Base-by-base conservation (phyloP, 2,888 invertebrate genomes). In the Zaprionus lineosus region DNA sequence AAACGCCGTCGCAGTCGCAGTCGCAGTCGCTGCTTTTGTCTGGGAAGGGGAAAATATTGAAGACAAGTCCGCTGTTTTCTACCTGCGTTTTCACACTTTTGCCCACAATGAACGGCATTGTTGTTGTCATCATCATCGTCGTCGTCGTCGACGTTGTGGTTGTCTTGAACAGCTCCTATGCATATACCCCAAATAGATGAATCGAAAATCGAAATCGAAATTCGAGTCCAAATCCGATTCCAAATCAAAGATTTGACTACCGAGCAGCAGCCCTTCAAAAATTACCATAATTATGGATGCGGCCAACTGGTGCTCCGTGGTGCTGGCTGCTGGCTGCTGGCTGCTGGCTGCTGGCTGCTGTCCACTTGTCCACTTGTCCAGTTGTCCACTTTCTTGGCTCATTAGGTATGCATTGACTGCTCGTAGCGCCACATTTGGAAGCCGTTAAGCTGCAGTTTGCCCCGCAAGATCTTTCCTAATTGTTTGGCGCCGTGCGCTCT, bases 211-310 rank as follows among this genome's bases (percentile, higher is more conserved):
- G 16, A 15, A 34, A 15, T 34, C 31, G 31, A 18, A 37, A 26
- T 41, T 34, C 19, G 24, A 15, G 18, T 16, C 44, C 9, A 16
- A 14, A 40, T 24, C 15, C n/a, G 11, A 11, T 46, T 40, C 46
- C 40, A 9, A 40, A 36, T 28, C n/a, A n/a, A 7, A 37, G 21
- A 39, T 24, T 1, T 41, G 72, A 72, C 76, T 76, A 75, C 83
- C 59, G 83, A 71, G 43, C 56, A 47, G 67, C 58, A 74, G 76
- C 59, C 47, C 39, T 29, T 48, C 11, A 16, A 29, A 75, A 84
- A 88, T 87, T 87, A 83, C 78, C 87, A 87, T 87, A 87, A 87
- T 86, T 87, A 87, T 84, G 75, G 72, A 68, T 39, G n/a, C n/a
- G n/a, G n/a, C n/a, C n/a, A n/a, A n/a, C n/a, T n/a, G n/a, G n/a